These are phyloP conservation scores for Chelon auratus DNA, from an alignment of 2,797 vertebrate genomes.

Conservation along the genomic window DNA sequence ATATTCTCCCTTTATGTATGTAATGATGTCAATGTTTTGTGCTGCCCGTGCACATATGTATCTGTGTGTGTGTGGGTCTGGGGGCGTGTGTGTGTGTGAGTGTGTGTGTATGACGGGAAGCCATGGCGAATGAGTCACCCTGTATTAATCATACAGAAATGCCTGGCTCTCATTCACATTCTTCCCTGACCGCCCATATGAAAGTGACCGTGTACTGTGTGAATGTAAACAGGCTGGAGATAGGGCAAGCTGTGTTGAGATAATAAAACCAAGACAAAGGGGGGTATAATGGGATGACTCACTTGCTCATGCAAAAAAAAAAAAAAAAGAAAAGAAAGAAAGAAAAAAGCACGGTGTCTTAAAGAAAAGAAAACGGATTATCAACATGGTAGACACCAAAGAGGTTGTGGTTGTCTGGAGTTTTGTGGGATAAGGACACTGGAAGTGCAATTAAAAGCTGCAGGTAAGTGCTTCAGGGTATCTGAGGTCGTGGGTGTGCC, in stretches of 20 bases:
- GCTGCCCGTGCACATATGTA: conserved; percentile 10
- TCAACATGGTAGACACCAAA: conserved; percentile 51
- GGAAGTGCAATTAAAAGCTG: conserved; percentile 65
- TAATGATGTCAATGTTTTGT: conserved; percentile 37
- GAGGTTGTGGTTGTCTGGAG: conserved; percentile 61
- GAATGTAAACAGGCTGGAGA: conserved; percentile 43
- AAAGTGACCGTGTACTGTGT: conserved; percentile 33
- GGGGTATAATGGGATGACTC: conserved; percentile 57
- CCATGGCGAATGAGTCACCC: conserved; percentile 56
- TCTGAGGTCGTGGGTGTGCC: conserved; percentile 45
- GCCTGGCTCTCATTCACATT: conserved; percentile 48
- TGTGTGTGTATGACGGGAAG: conserved; percentile 29
- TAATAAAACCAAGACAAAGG: conserved; percentile 44
- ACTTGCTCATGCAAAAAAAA: conserved; percentile 49
- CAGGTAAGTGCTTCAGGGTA: conserved; percentile 57
- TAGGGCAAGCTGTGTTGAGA: conserved; percentile 11
- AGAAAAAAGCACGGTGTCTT: conserved; percentile 39
- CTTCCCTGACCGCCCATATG: conserved; percentile 39
- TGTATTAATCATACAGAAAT: conserved; percentile 58
- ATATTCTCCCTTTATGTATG: conserved; percentile 50
- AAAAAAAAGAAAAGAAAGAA: conserved; percentile 25
- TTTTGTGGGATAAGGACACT: conserved; percentile 61
- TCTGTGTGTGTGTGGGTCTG: neutral
- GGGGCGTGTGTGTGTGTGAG: neutral
- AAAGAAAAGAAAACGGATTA: conserved; percentile 41